Base-by-base conservation (phyloP, 2,113 vertebrate genomes). In the Polypterus bichir region DNA sequence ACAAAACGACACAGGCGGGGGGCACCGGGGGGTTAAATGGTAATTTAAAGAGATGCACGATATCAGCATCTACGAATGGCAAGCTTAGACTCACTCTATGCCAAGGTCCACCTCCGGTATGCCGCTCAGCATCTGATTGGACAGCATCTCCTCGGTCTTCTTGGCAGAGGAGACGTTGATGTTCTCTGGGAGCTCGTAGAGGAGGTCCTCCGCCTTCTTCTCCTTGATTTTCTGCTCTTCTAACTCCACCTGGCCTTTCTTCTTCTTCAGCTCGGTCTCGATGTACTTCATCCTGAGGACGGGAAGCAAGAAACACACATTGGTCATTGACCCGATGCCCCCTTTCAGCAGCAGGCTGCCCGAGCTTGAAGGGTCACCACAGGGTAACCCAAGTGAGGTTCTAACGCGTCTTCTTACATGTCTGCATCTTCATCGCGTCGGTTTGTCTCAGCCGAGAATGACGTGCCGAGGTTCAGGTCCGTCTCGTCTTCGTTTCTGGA, bases 61-160 rank as follows among this genome's bases (percentile, higher is more conserved):
- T 1, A 63, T 9, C 7, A 59, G 44, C 46, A 9, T 54, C 7
- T 4, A n/a, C 27, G 59, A n/a, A 27, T 27, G 27, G 27, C 27
- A 27, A 27, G 27, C 2, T 27, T 27, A 27, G 1, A 88, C 93
- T 0, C 75, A 99, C 96, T 99, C 96, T 0, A 98, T 97, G 64
- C 94, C 96, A 0, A 98, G 83, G 70, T 97, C 95, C 61, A 99
- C 96, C 70, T 99, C 95, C 0, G 95, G 95, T 72, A 98, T 98
- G 54, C 96, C 95, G 0, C 94, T 98, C 63, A 99, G 83, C 96
- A 99, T 99, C 84, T 98, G 96, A 80, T 99, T 99, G 75, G 95
- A 97, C 47, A 99, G 78, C 94, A 99, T 98, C 77, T 98, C 94
- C 69, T 98, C 96, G 0, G 96, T 99, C 80, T 94, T 98, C 82